Conservation (phyloP, 2,797 vertebrate species). For the Thunnus albacares region DNA sequence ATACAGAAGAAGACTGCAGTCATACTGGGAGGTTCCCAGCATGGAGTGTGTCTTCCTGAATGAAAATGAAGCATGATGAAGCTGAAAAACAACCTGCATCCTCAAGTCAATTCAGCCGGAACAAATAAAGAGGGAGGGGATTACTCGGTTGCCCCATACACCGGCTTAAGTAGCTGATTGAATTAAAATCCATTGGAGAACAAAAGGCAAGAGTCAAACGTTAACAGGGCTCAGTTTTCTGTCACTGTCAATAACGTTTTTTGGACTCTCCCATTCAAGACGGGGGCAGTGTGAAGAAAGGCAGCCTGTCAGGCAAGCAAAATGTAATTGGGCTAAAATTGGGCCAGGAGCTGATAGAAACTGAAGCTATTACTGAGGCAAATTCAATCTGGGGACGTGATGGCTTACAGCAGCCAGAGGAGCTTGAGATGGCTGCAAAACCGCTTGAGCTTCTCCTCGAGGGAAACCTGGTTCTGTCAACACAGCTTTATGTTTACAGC, state of each 20-base stretch:
- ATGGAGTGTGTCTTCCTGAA: conserved; percentile 12
- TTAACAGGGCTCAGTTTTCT: conserved; percentile 35
- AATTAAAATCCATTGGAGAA: conserved; percentile 59
- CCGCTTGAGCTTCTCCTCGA: conserved; percentile 22
- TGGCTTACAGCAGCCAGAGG: conserved; percentile 32
- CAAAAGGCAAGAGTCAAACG: conserved; percentile 46
- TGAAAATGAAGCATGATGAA: conserved; percentile 29
- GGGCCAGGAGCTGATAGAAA: conserved; percentile 58
- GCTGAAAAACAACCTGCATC: conserved; percentile 24
- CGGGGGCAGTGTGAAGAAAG: conserved; percentile 25
- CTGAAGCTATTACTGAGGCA: conserved; percentile 70
- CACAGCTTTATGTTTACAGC: conserved; percentile 32
- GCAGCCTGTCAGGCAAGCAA: conserved; percentile 45
- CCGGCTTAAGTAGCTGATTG: conserved; percentile 41
- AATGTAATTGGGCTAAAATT: conserved; percentile 71
- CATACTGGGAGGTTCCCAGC: conserved; percentile 29
- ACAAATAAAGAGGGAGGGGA: conserved; percentile 21
- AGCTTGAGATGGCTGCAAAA: conserved; percentile 11
- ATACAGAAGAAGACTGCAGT: conserved; percentile 13
- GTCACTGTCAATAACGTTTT: conserved; percentile 41
- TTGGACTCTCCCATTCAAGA: conserved; percentile 16
- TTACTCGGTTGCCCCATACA: background rate
- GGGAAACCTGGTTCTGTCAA: conserved; percentile 39
- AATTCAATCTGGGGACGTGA: conserved; percentile 67
- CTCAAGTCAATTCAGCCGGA: conserved; percentile 1